Conservation (phyloP, 2,797 vertebrate genomes). For the Tragopan temminckii region DNA sequence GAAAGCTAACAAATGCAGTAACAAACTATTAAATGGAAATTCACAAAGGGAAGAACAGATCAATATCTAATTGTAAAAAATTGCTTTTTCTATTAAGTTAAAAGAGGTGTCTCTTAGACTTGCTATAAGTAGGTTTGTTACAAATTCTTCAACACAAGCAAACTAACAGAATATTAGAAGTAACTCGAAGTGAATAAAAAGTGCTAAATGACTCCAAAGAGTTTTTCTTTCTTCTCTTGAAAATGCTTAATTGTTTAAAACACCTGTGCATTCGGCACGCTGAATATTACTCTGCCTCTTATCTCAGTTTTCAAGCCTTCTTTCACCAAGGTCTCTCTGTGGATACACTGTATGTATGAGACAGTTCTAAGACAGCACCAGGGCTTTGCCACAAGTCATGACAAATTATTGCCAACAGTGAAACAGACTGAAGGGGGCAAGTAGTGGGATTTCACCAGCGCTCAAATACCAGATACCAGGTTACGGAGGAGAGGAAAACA, state of each 20-base stretch:
- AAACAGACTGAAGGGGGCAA: not conserved
- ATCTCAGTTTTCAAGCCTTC: not conserved
- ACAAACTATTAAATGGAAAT: constrained; percentile 40
- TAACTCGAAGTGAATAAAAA: not conserved
- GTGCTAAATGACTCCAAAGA: not conserved
- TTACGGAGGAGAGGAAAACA: not conserved
- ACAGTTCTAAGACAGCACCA: not conserved
- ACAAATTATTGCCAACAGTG: not conserved
- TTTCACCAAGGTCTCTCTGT: not conserved
- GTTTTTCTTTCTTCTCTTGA: not conserved
- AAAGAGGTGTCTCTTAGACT: not conserved
- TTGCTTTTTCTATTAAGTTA: not conserved
- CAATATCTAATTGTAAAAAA: constrained; percentile 49
- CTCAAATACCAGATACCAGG: not conserved
- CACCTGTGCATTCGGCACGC: not conserved
- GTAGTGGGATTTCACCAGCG: not conserved
- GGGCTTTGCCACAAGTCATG: not conserved
- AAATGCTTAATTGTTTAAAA: constrained; percentile 37
- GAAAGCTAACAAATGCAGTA: constrained; percentile 21
- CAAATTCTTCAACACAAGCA: not conserved
- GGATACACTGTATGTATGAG: not conserved
- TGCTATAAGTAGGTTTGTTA: not conserved
- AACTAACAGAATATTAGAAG: not conserved
- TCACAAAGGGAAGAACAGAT: constrained; percentile 10
- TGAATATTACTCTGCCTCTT: not conserved